phyloP scores from a whole-genome alignment of 2,113 vertebrate species.

The human (Homo sapiens) region GRCh38 chr3:79284501-79285000 shows the following conservation, averaged over 20 bases:
- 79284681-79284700: slow-evolving; percentile 44
- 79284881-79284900: slow-evolving; percentile 25
- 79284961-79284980: background rate
- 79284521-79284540: background rate
- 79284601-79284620: slow-evolving; percentile 62
- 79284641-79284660: slow-evolving; percentile 72
- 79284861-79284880: slow-evolving; percentile 33
- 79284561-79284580: slow-evolving; percentile 41
- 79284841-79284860: slow-evolving; percentile 41
- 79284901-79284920: slow-evolving; percentile 42
- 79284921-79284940: background rate
- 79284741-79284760: slow-evolving; percentile 63
- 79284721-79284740: slow-evolving; percentile 36
- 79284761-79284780: background rate
- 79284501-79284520: background rate
- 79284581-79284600: slow-evolving; percentile 66
- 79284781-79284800: slow-evolving; percentile 38
- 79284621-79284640: slow-evolving; percentile 63
- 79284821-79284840: slow-evolving; percentile 54
- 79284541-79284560: background rate
- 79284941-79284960: background rate
- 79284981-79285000: background rate
- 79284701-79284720: slow-evolving; percentile 58
- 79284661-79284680: slow-evolving; percentile 70
- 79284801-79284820: slow-evolving; percentile 60